Base-by-base conservation (phyloP, 2,888 invertebrate genomes). In the Norana najaformis region DNA sequence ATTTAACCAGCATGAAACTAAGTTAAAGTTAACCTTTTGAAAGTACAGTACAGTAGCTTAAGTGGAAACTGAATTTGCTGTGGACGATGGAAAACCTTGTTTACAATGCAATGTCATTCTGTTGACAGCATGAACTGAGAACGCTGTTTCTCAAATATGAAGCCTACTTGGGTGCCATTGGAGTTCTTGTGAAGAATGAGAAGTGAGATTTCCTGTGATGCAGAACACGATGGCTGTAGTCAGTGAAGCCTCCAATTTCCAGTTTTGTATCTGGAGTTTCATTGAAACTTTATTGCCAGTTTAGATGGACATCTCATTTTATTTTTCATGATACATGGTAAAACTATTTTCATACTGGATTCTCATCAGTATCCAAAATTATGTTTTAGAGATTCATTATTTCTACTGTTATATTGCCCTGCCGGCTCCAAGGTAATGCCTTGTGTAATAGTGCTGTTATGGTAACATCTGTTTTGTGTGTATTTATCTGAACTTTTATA, bases 131-230 rank as follows among this genome's bases (percentile, higher is more conserved):
- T 37, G 85, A 85, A 35, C 16, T 85, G 36, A 85, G 85, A 37
- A 85, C 37, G 36, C 85, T 85, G 13, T 85, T 85, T 85, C 85
- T 85, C 18, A 85, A 85, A 36, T 85, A 85, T 23, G 85, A 85
- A 85, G 36, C n/a, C 37, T 85, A 85, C 37, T 85, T 85, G 85
- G 85, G 85, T 36, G 85, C 85, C 35, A 85, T 85, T 85, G 85
- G 85, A 36, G 85, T 16, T 36, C 23, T 85, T 20, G 37, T 37
- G n/a, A 85, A 85, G 85, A 85, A 36, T 37, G 35, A 85, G 85
- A 37, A 85, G 0, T 85, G 18, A 37, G 6, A 36, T 85, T 85
- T 85, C 37, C 85, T 37, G 36, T 85, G 69, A 69, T 69, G 69
- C n/a, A 8, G 69, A 69, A 69, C n/a, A 69, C n/a, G 69, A 69